Conservation (phyloP, 2,797 vertebrate species). For the Sebastes matsubarae region DNA sequence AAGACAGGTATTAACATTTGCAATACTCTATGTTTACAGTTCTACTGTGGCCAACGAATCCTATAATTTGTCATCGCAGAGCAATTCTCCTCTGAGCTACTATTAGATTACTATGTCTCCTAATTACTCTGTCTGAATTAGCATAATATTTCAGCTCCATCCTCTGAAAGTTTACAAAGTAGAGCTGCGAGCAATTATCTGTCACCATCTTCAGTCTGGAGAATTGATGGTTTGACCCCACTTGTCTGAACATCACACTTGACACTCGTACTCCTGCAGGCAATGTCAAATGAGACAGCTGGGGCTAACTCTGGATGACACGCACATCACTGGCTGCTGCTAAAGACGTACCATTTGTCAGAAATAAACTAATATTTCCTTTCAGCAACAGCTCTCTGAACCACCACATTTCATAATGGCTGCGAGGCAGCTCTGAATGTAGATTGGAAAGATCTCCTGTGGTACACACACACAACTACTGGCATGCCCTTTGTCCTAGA, state of each 20-base stretch:
- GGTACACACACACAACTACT: constrained; percentile 17
- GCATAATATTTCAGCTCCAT: constrained; percentile 63
- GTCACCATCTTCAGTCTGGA: constrained; percentile 66
- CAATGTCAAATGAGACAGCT: constrained; percentile 79
- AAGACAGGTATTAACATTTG: constrained; percentile 15
- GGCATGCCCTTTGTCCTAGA: constrained; percentile 51
- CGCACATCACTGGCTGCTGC: constrained; percentile 59
- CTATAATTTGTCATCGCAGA: constrained; percentile 67
- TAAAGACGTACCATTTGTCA: constrained; percentile 75
- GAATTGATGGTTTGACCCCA: constrained; percentile 76
- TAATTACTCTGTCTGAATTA: constrained; percentile 75
- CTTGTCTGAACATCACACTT: constrained; percentile 74
- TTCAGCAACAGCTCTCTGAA: constrained; percentile 56
- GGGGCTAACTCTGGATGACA: constrained; percentile 69
- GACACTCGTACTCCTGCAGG: constrained; percentile 74
- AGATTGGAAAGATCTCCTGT: constrained; percentile 36
- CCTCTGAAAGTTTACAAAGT: constrained; percentile 68
- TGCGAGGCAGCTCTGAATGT: constrained; percentile 52
- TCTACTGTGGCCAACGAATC: constrained; percentile 64
- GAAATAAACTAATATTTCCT: constrained; percentile 77
- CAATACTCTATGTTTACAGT: constrained; percentile 43
- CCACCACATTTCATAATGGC: constrained; percentile 54
- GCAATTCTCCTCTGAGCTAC: constrained; percentile 64
- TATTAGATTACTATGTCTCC: constrained; percentile 70
- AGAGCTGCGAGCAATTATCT: constrained; percentile 77